A percentile compares a stretch with the other conserved stretches of the same genome.
These are phyloP conservation scores for Sciurus vulgaris DNA, from an alignment of 2,797 vertebrate species.

Conservation along the genomic window DNA sequence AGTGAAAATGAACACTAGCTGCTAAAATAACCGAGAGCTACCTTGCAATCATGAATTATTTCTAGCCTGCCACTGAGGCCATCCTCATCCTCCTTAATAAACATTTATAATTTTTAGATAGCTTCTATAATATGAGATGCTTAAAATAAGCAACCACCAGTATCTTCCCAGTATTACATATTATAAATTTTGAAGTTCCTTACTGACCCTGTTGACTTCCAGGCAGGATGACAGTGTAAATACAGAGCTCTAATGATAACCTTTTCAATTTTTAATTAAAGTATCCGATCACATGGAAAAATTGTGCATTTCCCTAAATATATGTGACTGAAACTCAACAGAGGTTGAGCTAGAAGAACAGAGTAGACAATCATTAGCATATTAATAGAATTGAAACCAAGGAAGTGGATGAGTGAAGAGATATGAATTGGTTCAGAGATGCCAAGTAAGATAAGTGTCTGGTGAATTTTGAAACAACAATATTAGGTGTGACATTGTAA, in stretches of 20 bases:
- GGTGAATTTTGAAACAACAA: constrained; percentile 10
- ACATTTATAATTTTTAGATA: constrained; percentile 19
- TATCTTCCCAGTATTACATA: background rate
- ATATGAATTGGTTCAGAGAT: constrained; percentile 54
- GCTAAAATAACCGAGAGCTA: constrained; percentile 1
- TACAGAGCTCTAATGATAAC: constrained; percentile 51
- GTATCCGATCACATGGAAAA: constrained; percentile 72
- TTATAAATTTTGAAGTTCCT: constrained; percentile 26
- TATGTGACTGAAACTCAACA: constrained; percentile 51
- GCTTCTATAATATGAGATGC: background rate
- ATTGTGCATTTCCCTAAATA: constrained; percentile 55
- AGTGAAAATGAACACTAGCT: constrained; percentile 46
- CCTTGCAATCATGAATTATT: constrained; percentile 22
- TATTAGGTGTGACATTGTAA: constrained; percentile 25
- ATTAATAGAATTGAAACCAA: constrained; percentile 75
- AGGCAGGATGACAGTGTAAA: constrained; percentile 35
- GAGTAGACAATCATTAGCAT: constrained; percentile 69
- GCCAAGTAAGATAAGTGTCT: constrained; percentile 51
- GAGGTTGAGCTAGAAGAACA: constrained; percentile 35
- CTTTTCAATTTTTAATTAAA: constrained; percentile 76
- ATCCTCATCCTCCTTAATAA: constrained; percentile 37
- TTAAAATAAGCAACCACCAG: background rate
- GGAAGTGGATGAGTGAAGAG: constrained; percentile 29
- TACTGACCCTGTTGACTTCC: constrained; percentile 27
- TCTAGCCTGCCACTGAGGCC: constrained; percentile 17